Evolutionary conservation across 2,888 invertebrate species (phyloP).

Genomic region (Iselma pallidipennis): DNA sequence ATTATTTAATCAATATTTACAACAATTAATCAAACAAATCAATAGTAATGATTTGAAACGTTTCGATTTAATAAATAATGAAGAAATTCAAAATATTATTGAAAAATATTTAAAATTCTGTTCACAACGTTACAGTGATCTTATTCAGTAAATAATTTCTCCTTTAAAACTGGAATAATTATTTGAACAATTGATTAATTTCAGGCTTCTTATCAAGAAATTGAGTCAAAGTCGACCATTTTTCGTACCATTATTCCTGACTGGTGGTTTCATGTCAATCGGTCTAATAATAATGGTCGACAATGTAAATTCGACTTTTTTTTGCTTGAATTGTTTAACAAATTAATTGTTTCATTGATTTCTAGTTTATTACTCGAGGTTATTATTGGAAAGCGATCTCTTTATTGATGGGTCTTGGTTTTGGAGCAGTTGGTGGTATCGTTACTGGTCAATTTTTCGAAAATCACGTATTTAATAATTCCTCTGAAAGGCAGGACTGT

Average conservation of each 20-base stretch:
- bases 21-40: background rate
- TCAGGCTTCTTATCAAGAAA: background rate
- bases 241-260: background rate
- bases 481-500: too few relatives aligned
- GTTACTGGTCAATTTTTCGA: background rate
- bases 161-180: too few relatives aligned
- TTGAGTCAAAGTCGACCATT: background rate
- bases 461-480: background rate
- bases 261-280: background rate
- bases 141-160: background rate
- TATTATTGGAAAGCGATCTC: background rate
- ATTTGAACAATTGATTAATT: too few relatives aligned
- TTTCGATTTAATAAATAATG: background rate
- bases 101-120: background rate
- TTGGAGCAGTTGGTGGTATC: background rate
- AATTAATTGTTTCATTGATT: background rate
- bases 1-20: background rate
- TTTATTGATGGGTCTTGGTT: background rate
- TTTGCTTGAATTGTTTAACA: background rate
- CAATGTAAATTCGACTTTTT: background rate
- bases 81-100: background rate
- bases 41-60: background rate
- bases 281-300: background rate
- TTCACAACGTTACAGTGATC: background rate
- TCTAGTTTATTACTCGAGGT: background rate